Percentiles rank a stretch among this genome's conserved stretches.
Evolutionary conservation across 2,797 vertebrate genomes (phyloP).

Genomic region (Lepus oiostolus): DNA sequence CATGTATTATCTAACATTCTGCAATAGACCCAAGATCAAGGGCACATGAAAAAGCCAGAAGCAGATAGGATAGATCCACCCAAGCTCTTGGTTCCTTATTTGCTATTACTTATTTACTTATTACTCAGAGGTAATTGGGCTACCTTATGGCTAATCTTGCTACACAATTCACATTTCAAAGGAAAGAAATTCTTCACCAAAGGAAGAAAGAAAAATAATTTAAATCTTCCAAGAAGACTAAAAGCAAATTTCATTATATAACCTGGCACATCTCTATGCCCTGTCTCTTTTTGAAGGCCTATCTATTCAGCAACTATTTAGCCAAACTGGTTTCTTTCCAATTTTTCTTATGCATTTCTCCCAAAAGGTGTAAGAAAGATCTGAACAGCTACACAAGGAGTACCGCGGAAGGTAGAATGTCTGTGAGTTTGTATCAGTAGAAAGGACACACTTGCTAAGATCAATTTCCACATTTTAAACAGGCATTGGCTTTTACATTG

Average conservation of each 20-base stretch:
- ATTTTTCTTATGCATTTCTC: conserved; percentile 30
- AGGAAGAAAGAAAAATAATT: background rate
- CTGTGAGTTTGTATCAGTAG: too few species aligned
- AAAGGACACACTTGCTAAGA: background rate
- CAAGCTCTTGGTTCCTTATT: background rate
- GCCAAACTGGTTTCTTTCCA: background rate
- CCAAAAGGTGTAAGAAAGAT: background rate
- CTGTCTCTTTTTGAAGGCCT: background rate
- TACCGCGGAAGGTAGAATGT: background rate
- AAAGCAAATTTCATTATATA: background rate
- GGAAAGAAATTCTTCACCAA: background rate
- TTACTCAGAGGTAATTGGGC: background rate
- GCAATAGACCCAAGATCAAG: background rate
- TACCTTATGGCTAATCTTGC: background rate
- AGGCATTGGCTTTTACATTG: background rate
- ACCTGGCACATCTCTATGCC: background rate
- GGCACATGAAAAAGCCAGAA: background rate
- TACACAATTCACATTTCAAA: background rate
- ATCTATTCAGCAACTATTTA: background rate
- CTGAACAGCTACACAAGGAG: background rate
- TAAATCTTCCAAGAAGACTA: conserved; percentile 6
- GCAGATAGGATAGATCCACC: accelerated
- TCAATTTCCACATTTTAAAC: background rate
- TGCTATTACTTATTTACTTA: too few species aligned
- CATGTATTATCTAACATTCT: background rate